Percentiles rank a stretch among this genome's conserved stretches.
Evolutionary conservation across 2,113 vertebrate species (phyloP).

Genomic region (Heptranchias perlo): DNA sequence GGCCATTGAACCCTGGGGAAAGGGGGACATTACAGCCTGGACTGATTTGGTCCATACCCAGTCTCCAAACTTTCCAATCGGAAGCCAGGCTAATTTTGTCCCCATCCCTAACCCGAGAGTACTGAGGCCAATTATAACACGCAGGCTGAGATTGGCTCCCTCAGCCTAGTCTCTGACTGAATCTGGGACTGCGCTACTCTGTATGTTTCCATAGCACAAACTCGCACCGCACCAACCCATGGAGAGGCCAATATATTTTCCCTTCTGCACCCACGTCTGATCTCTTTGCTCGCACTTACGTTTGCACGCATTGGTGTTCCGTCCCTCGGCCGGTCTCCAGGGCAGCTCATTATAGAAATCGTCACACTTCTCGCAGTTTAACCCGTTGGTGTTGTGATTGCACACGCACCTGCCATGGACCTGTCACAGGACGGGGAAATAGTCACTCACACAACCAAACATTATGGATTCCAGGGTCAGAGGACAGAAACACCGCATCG

Average conservation of each 20-base stretch:
- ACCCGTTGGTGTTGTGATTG: slow-evolving; percentile 69
- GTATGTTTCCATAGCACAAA: not conserved
- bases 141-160: not conserved
- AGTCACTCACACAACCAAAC: not conserved
- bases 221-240: not conserved
- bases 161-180: not conserved
- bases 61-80: not conserved
- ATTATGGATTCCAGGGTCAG: not conserved
- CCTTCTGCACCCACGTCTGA: no score
- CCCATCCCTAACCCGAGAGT: no score
- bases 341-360: slow-evolving; percentile 66
- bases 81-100: not conserved
- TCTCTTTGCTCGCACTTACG: slow-evolving; percentile 51
- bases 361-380: slow-evolving; percentile 69
- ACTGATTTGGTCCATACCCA: not conserved
- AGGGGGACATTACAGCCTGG: not conserved
- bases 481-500: not conserved
- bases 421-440: slow-evolving; percentile 44
- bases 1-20: no score
- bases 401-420: slow-evolving; percentile 73
- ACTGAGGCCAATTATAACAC: not conserved
- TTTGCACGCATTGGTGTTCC: slow-evolving; percentile 66
- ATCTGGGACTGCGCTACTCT: not conserved
- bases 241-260: not conserved
- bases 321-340: slow-evolving; percentile 68